Base-by-base conservation (phyloP, 1,140 invertebrate genomes). In the Drosophila nannoptera region DNA sequence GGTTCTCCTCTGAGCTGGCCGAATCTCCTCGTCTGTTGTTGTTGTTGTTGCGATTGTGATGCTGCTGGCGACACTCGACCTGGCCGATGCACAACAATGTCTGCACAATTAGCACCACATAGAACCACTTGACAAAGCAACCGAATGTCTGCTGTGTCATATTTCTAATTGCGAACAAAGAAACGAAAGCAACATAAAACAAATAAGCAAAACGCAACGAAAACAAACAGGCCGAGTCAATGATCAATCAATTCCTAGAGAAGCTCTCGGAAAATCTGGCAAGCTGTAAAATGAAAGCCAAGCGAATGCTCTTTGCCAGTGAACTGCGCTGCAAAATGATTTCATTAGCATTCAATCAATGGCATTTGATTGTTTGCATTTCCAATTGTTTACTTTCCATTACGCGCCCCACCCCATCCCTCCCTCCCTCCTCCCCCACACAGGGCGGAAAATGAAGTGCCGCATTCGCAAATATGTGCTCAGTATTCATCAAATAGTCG, bases 81-180 rank as follows among this genome's bases (percentile, higher is more conserved):
- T 71, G 77, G 48, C 58, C 74, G 33, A 87, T 75, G 65, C 84
- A 87, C 32, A 84, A 56, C 4, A 87, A 40, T 31, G 67, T 72
- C 63, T 87, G 84, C 61, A 87, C 60, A 71, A 87, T 73, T 64
- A 80, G 67, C 71, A 83, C 84, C 74, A 87, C 32, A 87, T 87
- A 87, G 74, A 87, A 77, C 84, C 84, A 87, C 60, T 84, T 87
- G 63, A 75, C 74, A 61, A 80, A 61, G 71, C 76, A 87, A 53
- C 71, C 74, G 29, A 80, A 77, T 73, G 72, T 66, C 59, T 73
- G 80, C 58, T 76, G 69, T 75, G 74, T 68, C 84, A 87, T 87
- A 58, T 83, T 87, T 75, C 67, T 59, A 38, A 75, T 50, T 14
- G 9, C 7, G 55, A 72, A 16, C 38, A 62, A 63, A 64, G 43